phyloP scores from a whole-genome alignment of 2,797 vertebrate species.

The Gymnothorax javanicus region DNA sequence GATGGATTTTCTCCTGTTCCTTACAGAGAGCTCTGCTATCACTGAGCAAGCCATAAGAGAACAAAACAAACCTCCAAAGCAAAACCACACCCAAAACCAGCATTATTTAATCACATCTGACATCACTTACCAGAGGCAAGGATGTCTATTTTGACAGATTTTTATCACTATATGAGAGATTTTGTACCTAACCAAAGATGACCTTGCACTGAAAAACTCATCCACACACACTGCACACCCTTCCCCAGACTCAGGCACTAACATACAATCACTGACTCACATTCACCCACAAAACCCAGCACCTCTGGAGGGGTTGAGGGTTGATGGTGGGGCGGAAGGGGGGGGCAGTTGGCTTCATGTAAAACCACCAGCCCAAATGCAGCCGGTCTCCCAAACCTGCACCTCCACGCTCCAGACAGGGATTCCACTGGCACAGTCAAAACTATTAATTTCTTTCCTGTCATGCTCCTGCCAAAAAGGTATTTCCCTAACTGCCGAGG shows the following conservation, averaged over 20 bases:
- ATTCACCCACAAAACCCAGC: no score
- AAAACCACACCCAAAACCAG: background rate
- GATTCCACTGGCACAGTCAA: background rate
- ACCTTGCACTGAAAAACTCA: background rate
- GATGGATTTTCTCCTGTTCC: background rate
- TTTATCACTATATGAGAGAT: background rate
- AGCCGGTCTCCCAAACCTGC: background rate
- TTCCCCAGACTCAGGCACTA: background rate
- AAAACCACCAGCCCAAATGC: background rate
- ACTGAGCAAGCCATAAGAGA: background rate
- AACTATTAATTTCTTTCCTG: background rate
- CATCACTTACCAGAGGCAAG: background rate
- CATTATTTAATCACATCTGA: background rate
- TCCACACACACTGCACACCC: background rate
- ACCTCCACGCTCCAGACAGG: background rate
- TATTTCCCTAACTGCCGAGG: conserved; percentile 60
- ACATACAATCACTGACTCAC: background rate
- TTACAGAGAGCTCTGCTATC: background rate
- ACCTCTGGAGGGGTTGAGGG: no score
- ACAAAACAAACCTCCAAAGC: background rate
- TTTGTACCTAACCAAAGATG: background rate
- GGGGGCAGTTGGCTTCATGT: background rate
- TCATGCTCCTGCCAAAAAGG: background rate
- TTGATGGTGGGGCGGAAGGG: background rate
- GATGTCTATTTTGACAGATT: background rate